These are phyloP conservation scores for Alentia gelatinosa DNA, from an alignment of 2,888 invertebrate genomes.

Conservation along the genomic window DNA sequence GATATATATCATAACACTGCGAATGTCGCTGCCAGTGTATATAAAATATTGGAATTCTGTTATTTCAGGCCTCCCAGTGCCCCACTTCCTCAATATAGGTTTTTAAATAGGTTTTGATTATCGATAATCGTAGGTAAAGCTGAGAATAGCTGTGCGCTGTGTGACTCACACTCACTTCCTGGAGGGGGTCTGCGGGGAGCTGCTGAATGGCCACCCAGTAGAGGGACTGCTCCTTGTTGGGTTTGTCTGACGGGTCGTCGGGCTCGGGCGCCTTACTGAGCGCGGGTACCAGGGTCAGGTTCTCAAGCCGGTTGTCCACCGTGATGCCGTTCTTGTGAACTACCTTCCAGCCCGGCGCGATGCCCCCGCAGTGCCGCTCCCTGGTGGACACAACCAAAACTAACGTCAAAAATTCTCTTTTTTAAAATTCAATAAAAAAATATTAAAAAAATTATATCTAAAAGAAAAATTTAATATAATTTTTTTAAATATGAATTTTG, in stretches of 20 bases:
- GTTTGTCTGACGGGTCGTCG: constrained; percentile 71
- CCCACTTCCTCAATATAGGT: too few relatives aligned
- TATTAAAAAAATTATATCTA: neutral
- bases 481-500: neutral
- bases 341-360: constrained; percentile 82
- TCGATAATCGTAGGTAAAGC: too few relatives aligned
- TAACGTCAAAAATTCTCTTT: neutral
- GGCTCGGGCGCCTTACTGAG: constrained; percentile 52
- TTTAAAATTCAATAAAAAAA: neutral
- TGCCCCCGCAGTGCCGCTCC: constrained; percentile 82
- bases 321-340: constrained; percentile 82
- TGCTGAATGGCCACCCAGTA: constrained; percentile 83
- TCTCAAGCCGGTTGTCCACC: constrained; percentile 82
- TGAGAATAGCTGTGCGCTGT: too few relatives aligned
- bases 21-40: too few relatives aligned
- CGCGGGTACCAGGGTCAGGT: constrained; percentile 79
- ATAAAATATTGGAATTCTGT: too few relatives aligned
- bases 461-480: neutral
- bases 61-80: too few relatives aligned
- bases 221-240: constrained; percentile 80
- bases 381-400: too few relatives aligned
- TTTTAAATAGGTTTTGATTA: too few relatives aligned
- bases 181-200: constrained; percentile 80
- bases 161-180: constrained; percentile 69
- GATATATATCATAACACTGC: too few relatives aligned